Base-by-base conservation (phyloP, 1,140 invertebrate species). In the Drosophila littoralis region DNA sequence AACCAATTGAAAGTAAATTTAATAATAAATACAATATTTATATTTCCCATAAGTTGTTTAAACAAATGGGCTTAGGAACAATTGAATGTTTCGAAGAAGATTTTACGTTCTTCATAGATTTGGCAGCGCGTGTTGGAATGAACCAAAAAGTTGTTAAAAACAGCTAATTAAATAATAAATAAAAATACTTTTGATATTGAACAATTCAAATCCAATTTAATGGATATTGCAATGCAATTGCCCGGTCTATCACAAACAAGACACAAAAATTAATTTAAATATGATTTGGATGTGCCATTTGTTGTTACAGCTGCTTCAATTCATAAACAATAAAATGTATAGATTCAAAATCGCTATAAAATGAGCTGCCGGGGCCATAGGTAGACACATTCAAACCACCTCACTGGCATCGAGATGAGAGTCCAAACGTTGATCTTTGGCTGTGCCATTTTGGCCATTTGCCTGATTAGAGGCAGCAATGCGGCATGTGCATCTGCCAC, bases 361-460 rank as follows among this genome's bases (percentile, higher is more conserved):
- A 28, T 40, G 38, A 2, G 22, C 54, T 7, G 38, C 36, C 8
- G 2, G 10, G 15, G 6, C 12, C 36, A 42, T 2, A 32, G 36
- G 13, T 7, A 8, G 9, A n/a, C 38, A n/a, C 38, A 58, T 42
- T 43, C 6, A 13, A 13, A 17, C 15, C 7, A 55, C 12, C 7
- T 9, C 12, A 1, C 15, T 15, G 17, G 12, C 38, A 13, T 1
- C n/a, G 12, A 58, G 7, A 58, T 58, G 54, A 17, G 58, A 45
- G 36, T 61, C 58, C 58, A 48, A 46, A 38, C 58, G 9, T 5
- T 61, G 13, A 12, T 61, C 58, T 17, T 61, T 4, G 7, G 43
- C 33, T 60, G 43, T 28, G 43, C 43, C 33, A 5, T 48, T 36
- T 22, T 60, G 43, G 58, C 43, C 1, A 36, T 48, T 36, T 46